These are phyloP conservation scores for Phyto melanocephala DNA, from an alignment of 2,888 invertebrate species.

Conservation along the genomic window DNA sequence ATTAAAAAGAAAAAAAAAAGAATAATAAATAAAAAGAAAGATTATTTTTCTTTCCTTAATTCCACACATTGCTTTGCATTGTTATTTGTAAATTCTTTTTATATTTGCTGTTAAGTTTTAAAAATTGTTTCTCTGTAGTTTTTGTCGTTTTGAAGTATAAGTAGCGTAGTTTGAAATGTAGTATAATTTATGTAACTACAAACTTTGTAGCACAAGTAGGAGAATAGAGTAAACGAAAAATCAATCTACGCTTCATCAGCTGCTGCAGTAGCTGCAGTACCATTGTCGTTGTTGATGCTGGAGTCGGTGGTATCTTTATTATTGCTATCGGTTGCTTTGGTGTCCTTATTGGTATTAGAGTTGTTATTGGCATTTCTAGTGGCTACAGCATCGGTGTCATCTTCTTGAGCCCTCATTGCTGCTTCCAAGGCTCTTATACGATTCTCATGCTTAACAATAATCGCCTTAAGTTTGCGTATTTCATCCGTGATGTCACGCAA, in stretches of 20 bases:
- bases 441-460: constrained; percentile 96
- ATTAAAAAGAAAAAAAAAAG: constrained; percentile 18
- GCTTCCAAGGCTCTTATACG: constrained; percentile 79
- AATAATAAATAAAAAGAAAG: not conserved
- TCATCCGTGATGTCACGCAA: constrained; percentile 92
- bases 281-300: constrained; percentile 67
- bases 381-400: constrained; percentile 72
- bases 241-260: constrained; percentile 74
- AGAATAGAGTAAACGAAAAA: constrained; percentile 7
- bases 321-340: constrained; percentile 66
- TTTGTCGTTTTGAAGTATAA: constrained; percentile 47
- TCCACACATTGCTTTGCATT: not conserved
- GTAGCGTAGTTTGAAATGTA: constrained; percentile 21
- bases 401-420: constrained; percentile 73
- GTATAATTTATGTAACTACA: constrained; percentile 28
- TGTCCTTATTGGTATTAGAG: constrained; percentile 64
- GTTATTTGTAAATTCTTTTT: constrained; percentile 5
- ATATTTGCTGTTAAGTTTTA: too few relatives aligned
- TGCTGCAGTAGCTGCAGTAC: constrained; percentile 64
- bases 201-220: constrained; percentile 21
- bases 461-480: constrained; percentile 94
- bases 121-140: constrained; percentile 32
- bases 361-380: constrained; percentile 70
- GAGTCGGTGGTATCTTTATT: constrained; percentile 67
- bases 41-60: not conserved